A percentile compares a stretch with the other conserved stretches of the same genome.
Conservation (phyloP, 2,113 vertebrate species). For the Zootoca vivipara region DNA sequence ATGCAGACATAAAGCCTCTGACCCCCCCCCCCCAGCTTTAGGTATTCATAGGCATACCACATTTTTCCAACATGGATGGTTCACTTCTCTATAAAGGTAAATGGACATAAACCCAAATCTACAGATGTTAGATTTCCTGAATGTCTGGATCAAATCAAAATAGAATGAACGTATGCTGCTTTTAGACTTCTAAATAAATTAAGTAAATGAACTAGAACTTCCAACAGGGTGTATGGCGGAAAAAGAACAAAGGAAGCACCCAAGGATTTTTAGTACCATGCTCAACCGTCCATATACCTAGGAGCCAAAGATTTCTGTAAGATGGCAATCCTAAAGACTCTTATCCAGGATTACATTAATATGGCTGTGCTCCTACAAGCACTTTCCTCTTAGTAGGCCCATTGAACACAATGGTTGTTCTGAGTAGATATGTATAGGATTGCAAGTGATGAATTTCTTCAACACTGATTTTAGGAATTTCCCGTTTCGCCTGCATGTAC, state of each 20-base stretch:
- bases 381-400: neutral
- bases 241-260: neutral
- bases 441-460: neutral
- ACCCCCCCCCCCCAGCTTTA: neutral
- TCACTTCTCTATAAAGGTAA: neutral
- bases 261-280: neutral
- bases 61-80: neutral
- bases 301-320: neutral
- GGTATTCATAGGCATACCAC: neutral
- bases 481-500: neutral
- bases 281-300: neutral
- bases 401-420: neutral
- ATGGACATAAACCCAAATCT: neutral
- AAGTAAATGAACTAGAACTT: neutral
- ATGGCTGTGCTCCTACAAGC: neutral
- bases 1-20: neutral
- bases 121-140: fast-evolving
- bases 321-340: neutral
- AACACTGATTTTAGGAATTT: neutral
- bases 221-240: neutral
- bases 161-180: neutral
- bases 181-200: neutral
- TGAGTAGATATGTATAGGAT: neutral
- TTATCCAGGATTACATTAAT: neutral
- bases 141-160: neutral